Evolutionary conservation across 2,797 vertebrate species (phyloP), one percentile per base, ranked within the genome.

Genomic region (Anableps anableps): DNA sequence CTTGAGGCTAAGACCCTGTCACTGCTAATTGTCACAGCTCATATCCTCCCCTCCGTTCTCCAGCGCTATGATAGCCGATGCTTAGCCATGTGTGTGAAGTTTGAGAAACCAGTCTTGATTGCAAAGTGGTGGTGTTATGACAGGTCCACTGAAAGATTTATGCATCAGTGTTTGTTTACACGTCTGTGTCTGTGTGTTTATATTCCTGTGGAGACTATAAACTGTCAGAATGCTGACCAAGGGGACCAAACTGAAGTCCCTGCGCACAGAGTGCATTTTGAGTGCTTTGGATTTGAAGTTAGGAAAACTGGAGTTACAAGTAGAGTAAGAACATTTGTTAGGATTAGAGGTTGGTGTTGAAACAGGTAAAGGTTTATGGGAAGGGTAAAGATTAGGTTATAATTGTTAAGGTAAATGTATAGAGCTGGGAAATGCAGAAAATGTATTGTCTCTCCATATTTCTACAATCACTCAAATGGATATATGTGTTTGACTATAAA

Each of bases 41-140:
- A 8, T 80, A 79, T 84, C 38, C 51, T 70, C 76, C 81, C 62
- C 73, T 77, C 78, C 80, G 66, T 74, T 74, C 77, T 53, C 72
- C 79, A 51, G 43, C 41, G 1, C 62, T 53, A 81, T 62, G 86
- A 90, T 85, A 82, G 84, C n/a, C 43, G 62, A 74, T 76, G 84
- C 79, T 88, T 82, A 86, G 80, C 78, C 84, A 78, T 85, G 89
- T 86, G 87, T 89, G 80, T 77, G 80, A 83, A 77, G 87, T 82
- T 80, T 89, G 78, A 85, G 80, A 87, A 88, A 85, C 80, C 80
- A 41, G 77, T 72, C 76, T 82, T 88, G 81, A 94, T 92, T 91
- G 83, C 84, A 87, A 88, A 88, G 84, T 82, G 83, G 86, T 74
- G 77, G 60, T 89, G 91, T 86, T 92, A 83, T 90, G 90, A 93